Evolutionary conservation across 1,140 invertebrate species (phyloP), one percentile per base, ranked within the genome.

Genomic region (Halesus radiatus): DNA sequence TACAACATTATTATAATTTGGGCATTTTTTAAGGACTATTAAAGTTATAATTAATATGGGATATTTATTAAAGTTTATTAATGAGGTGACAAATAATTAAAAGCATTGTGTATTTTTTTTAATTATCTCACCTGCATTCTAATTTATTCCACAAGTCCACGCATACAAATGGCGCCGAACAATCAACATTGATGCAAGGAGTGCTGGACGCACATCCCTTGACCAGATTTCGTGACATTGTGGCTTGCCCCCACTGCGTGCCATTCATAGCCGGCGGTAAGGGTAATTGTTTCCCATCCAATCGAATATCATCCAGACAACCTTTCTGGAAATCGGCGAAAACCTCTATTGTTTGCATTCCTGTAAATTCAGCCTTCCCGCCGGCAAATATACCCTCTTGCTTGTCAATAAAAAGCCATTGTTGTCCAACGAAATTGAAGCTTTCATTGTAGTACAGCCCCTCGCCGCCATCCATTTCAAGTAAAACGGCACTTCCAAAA

Each of bases 101-200:
- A n/a, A n/a, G n/a, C n/a, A n/a, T n/a, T n/a, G n/a, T n/a, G n/a
- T 54, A 16, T 23, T 23, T 20, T 64, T 29, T 6, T 64, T 32
- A 5, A 66, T 26, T 16, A 66, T 66, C 74, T 77, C 89, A 99
- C 97, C 96, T 97, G 96, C 98, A 99, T 85, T 98, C 97, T 84
- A 97, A 96, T 88, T 96, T 94, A 88, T 96, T 97, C 98, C 98
- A 99, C 0, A 98, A 92, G 88, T 99, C 97, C 23, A 97, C 95
- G 88, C 98, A 99, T 80, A 97, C 95, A 87, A 98, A 97, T n/a
- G 96, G 96, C 84, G 95, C 94, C 0, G 94, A 94, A 86, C 98
- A 98, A 81, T 95, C 95, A 56, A 97, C 95, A 87, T 96, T 96
- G 58, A 94, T 93, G 87, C 98, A 99, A 22, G 97, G 97, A 85